Evolutionary conservation across 2,888 invertebrate species (phyloP).

Genomic region (Arge pagana): DNA sequence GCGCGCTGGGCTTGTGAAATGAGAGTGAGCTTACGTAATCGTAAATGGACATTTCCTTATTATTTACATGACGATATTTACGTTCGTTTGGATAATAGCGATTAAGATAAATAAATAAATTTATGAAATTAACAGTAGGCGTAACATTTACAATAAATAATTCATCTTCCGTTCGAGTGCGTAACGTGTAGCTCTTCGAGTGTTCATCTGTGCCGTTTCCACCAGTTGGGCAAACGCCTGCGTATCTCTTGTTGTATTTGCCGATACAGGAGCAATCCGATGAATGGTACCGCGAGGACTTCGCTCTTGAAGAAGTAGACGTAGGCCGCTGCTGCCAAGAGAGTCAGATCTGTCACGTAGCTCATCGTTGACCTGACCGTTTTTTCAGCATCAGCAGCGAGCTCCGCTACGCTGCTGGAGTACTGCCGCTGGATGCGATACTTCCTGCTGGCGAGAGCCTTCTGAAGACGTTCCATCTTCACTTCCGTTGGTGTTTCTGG

Average conservation of each 20-base stretch:
- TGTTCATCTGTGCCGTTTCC: slow-evolving; percentile 17
- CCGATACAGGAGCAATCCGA: slow-evolving; percentile 76
- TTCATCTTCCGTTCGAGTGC: background rate
- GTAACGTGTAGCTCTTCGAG: background rate
- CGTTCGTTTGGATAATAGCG: background rate
- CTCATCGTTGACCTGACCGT: slow-evolving; percentile 73
- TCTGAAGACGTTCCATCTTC: slow-evolving; percentile 50
- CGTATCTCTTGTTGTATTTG: slow-evolving; percentile 72
- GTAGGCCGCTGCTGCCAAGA: slow-evolving; percentile 79
- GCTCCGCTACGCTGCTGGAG: slow-evolving; percentile 39
- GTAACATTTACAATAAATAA: too few species aligned
- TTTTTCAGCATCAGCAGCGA: slow-evolving; percentile 68
- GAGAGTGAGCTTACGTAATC: too few species aligned
- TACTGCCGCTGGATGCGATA: slow-evolving; percentile 31
- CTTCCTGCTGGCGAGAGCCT: slow-evolving; percentile 38
- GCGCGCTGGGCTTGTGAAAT: too few species aligned
- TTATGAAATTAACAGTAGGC: slow-evolving; percentile 11
- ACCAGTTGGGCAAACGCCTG: slow-evolving; percentile 65
- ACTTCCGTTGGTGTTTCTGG: slow-evolving; percentile 51
- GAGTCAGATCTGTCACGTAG: slow-evolving; percentile 75
- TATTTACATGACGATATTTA: slow-evolving; percentile 20
- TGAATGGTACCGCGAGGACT: slow-evolving; percentile 77
- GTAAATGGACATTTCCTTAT: slow-evolving; percentile 20
- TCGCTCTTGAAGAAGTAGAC: slow-evolving; percentile 81
- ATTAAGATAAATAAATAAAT: slow-evolving; percentile 16